Percentiles rank a stretch among this genome's conserved stretches.
phyloP scores from a whole-genome alignment of 2,888 invertebrate species.

The Osmoderma eremita region DNA sequence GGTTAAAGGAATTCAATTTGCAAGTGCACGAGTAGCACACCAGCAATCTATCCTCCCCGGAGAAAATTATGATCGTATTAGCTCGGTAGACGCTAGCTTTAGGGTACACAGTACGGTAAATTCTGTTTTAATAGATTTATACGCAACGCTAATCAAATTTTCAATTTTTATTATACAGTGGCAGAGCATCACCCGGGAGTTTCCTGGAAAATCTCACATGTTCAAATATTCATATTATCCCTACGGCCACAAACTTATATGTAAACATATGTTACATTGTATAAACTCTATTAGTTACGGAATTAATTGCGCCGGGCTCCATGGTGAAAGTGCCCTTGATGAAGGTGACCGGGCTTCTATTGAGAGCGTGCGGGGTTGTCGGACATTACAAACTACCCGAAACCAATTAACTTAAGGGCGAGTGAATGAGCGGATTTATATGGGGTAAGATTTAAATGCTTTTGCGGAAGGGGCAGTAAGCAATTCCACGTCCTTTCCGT shows the following conservation, averaged over 20 bases:
- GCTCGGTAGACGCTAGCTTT: background rate
- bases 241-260: too few species aligned
- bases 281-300: conserved; percentile 7
- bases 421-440: conserved; percentile 36
- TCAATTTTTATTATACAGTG: background rate
- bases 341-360: conserved; percentile 20
- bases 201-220: too few species aligned
- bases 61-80: conserved; percentile 32
- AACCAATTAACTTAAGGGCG: conserved; percentile 45
- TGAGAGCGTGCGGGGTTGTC: conserved; percentile 13
- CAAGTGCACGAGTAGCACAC: conserved; percentile 23
- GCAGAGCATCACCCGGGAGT: too few species aligned
- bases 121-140: conserved; percentile 12
- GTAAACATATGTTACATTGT: background rate
- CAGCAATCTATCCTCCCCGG: conserved; percentile 12
- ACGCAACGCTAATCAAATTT: conserved; percentile 1
- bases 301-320: conserved; percentile 3
- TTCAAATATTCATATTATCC: too few species aligned
- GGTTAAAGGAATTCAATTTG: conserved; percentile 39
- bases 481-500: conserved; percentile 28
- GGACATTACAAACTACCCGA: conserved; percentile 37
- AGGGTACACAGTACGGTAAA: background rate
- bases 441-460: conserved; percentile 36
- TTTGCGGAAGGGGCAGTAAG: conserved; percentile 31
- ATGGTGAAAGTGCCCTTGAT: conserved; percentile 18